Conservation (phyloP, 2,113 vertebrate genomes). For the Chloropsis hardwickii region DNA sequence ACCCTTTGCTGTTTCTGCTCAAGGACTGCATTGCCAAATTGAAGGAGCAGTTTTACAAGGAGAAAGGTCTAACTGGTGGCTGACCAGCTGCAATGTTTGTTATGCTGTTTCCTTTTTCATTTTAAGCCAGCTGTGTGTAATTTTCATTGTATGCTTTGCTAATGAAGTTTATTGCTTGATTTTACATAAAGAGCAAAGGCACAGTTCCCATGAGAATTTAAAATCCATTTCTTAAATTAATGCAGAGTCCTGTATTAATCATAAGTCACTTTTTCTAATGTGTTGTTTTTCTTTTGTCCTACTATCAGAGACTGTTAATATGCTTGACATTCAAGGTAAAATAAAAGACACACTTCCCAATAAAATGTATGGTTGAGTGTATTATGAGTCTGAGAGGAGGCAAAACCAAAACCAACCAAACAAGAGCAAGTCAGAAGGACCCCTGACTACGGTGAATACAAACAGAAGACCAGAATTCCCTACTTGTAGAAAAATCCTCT, state of each 20-base stretch:
- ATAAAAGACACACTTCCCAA: slow-evolving; percentile 50
- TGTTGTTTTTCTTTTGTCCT: slow-evolving; percentile 39
- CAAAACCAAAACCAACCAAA: neutral
- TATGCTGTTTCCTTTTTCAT: slow-evolving; percentile 37
- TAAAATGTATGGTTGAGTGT: neutral
- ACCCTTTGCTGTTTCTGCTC: slow-evolving; percentile 8
- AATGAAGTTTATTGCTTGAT: slow-evolving; percentile 33
- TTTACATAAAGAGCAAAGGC: slow-evolving; percentile 5
- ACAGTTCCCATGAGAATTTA: slow-evolving; percentile 15
- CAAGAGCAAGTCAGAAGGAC: neutral
- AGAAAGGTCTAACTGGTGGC: slow-evolving; percentile 31
- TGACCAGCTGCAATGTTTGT: slow-evolving; percentile 40
- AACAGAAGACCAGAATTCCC: neutral
- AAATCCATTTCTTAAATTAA: slow-evolving; percentile 58
- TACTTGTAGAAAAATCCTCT: neutral
- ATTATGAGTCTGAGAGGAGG: neutral
- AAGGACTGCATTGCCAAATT: neutral
- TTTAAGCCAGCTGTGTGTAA: slow-evolving; percentile 48
- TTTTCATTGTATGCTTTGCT: slow-evolving; percentile 60
- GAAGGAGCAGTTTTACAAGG: slow-evolving; percentile 18
- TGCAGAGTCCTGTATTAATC: slow-evolving; percentile 49
- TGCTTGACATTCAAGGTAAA: slow-evolving; percentile 71
- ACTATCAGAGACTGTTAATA: slow-evolving; percentile 41
- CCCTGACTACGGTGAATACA: neutral
- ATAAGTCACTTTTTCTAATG: slow-evolving; percentile 32